phyloP scores from a whole-genome alignment of 1,140 invertebrate genomes.

The Episyrphus balteatus region DNA sequence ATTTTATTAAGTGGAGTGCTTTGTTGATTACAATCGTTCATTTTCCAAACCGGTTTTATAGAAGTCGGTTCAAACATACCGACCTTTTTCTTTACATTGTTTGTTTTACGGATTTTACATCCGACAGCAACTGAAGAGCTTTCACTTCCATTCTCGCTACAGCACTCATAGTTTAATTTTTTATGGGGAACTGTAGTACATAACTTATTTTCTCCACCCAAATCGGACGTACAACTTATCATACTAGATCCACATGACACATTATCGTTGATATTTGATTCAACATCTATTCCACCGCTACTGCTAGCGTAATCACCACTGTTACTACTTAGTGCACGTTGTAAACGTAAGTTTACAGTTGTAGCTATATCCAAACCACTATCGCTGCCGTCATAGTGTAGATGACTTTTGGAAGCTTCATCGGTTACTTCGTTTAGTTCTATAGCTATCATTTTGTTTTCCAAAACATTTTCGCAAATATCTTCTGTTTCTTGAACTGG shows the following conservation, averaged over 20 bases:
- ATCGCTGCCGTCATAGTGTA: slow-evolving; percentile 54
- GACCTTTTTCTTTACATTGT: slow-evolving; percentile 29
- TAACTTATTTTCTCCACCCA: slow-evolving; percentile 37
- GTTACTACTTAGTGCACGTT: slow-evolving; percentile 42
- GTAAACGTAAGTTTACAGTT: slow-evolving; percentile 29
- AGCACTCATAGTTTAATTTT: slow-evolving; percentile 40
- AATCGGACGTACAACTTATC: slow-evolving; percentile 61
- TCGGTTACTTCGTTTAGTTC: slow-evolving; percentile 16
- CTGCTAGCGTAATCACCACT: slow-evolving; percentile 53
- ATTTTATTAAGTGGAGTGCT: slow-evolving; percentile 3
- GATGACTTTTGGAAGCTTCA: neutral
- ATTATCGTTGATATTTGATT: slow-evolving; percentile 28
- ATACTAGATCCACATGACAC: slow-evolving; percentile 62
- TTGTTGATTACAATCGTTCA: neutral
- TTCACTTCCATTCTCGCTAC: slow-evolving; percentile 61
- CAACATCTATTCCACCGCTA: slow-evolving; percentile 40
- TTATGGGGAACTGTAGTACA: slow-evolving; percentile 32
- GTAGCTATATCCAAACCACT: slow-evolving; percentile 63
- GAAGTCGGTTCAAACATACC: slow-evolving; percentile 25
- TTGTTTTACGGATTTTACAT: slow-evolving; percentile 17
- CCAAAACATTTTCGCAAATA: slow-evolving; percentile 8
- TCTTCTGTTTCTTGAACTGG: neutral
- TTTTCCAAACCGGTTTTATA: neutral
- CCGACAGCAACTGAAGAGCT: slow-evolving; percentile 54
- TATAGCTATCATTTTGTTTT: slow-evolving; percentile 22